Percentiles rank a stretch among this genome's conserved stretches.
phyloP scores from a whole-genome alignment of 2,888 invertebrate species.

The Scrobipalpa atriplicella region DNA sequence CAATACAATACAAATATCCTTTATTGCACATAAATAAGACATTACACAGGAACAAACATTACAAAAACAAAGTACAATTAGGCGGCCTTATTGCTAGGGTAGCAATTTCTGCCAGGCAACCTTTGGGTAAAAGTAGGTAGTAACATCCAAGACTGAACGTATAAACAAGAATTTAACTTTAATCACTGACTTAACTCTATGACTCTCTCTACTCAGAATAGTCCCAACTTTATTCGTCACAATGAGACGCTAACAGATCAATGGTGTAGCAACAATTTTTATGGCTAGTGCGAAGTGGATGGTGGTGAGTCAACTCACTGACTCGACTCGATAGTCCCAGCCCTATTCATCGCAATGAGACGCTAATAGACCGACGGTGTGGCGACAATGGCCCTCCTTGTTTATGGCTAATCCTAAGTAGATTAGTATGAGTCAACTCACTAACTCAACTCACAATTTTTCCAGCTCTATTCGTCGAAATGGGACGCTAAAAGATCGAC shows the following conservation, averaged over 20 bases:
- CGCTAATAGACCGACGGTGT: too few species aligned
- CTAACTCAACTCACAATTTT: background rate
- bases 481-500: constrained; percentile 77
- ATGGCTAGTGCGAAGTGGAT: constrained; percentile 79
- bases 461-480: constrained; percentile 65
- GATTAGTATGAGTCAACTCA: background rate
- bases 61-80: too few species aligned
- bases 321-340: too few species aligned
- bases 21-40: too few species aligned
- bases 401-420: too few species aligned
- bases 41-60: too few species aligned
- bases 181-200: background rate
- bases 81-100: too few species aligned
- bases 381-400: background rate
- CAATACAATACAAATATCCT: too few species aligned
- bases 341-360: too few species aligned
- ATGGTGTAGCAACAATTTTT: constrained; percentile 74
- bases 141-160: too few species aligned
- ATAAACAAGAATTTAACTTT: background rate
- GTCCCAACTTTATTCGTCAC: constrained; percentile 62
- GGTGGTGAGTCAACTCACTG: constrained; percentile 38
- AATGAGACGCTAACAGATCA: constrained; percentile 78
- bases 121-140: too few species aligned
- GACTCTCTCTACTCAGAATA: background rate
- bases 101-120: too few species aligned